Evolutionary conservation across 2,888 invertebrate species (phyloP), one percentile per base, ranked within the genome.

Genomic region (Arge pagana): DNA sequence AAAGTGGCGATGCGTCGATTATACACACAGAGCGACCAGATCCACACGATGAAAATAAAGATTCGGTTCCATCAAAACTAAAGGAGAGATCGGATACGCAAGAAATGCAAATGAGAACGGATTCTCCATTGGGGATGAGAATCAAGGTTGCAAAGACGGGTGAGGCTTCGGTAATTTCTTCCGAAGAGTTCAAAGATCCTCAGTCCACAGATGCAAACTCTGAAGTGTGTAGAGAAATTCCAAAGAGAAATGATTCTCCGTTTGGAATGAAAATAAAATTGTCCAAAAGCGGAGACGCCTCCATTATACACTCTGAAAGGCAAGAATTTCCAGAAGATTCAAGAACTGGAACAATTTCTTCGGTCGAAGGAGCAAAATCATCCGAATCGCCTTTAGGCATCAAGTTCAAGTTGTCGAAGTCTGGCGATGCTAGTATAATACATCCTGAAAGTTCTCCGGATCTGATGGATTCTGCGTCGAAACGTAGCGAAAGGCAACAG

Each of bases 191-290:
- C 7, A 31, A 13, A 15, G 40, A 40, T 15, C n/a, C n/a, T n/a
- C n/a, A n/a, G n/a, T 40, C 40, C 8, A 7, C 15, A 26, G 2
- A 10, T 13, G 7, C 21, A n/a, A 26, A 40, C 16, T 15, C 40
- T 15, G 45, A 45, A 1, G n/a, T 15, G 5, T 23, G 15, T 13
- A 21, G 24, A n/a, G 45, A 45, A 21, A 24, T 21, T n/a, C 15
- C 10, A 23, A 45, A 45, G 24, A 19, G 33, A 21, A 45, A 33
- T 19, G 30, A 50, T 6, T 49, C 58, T 10, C 52, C 61, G 11
- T 60, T 67, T 45, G 70, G 71, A n/a, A 67, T 74, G 68, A 76
- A 69, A 50, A 71, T 75, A 4, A 76, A 75, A 49, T 52, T 75
- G 11, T 69, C 72, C 0, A 75, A 72, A 50, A 62, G 63, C 39